phyloP scores from a whole-genome alignment of 2,888 invertebrate species.

The Hydroisotoma schaefferi region DNA sequence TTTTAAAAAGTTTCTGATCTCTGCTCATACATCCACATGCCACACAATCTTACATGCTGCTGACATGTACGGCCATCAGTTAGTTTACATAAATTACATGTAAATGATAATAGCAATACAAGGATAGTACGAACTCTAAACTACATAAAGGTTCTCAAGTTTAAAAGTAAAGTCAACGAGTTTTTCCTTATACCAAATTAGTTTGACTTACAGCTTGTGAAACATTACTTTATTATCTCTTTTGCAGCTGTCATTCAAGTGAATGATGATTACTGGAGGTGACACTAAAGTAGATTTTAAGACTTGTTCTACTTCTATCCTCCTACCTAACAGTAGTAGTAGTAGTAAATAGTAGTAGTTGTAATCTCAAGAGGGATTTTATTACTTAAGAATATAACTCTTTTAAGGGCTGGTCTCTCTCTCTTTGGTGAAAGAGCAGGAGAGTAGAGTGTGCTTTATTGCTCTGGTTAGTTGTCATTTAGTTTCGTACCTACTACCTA shows the following conservation, averaged over 20 bases:
- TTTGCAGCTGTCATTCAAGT: constrained; percentile 3
- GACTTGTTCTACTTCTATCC: not conserved
- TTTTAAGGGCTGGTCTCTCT: constrained; percentile 2
- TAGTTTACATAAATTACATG: too few relatives aligned
- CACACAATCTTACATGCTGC: too few relatives aligned
- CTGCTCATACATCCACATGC: too few relatives aligned
- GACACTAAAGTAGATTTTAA: constrained; percentile 6
- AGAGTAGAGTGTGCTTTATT: constrained; percentile 16
- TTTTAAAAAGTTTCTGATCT: too few relatives aligned
- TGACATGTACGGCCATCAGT: too few relatives aligned
- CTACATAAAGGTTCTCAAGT: too few relatives aligned
- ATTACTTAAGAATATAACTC: not conserved
- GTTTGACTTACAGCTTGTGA: too few relatives aligned
- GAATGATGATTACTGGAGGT: constrained; percentile 11
- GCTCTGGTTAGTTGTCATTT: constrained; percentile 15
- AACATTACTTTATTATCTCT: not conserved
- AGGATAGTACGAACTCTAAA: too few relatives aligned
- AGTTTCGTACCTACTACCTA: too few relatives aligned
- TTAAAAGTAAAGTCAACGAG: too few relatives aligned
- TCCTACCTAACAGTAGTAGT: not conserved
- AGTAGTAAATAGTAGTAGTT: not conserved
- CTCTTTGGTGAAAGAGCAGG: constrained; percentile 8
- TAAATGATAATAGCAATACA: too few relatives aligned
- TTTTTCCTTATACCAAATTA: too few relatives aligned
- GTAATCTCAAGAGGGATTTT: not conserved